Evolutionary conservation across 2,113 vertebrate species (phyloP).

Genomic region (Stictonetta naevosa): DNA sequence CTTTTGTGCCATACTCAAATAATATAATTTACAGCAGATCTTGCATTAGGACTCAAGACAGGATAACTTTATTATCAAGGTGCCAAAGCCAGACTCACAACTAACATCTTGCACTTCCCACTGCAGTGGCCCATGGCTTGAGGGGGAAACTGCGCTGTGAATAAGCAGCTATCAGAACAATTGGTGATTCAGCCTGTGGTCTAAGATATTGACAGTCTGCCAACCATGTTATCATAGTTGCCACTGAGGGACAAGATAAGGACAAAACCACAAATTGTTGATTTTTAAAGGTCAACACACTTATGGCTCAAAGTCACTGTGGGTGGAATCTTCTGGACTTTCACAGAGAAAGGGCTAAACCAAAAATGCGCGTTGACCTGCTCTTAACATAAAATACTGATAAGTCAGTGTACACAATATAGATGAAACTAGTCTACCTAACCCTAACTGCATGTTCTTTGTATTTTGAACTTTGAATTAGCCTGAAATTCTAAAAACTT

Average conservation of each 20-base stretch:
- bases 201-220: not conserved
- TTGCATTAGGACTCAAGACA: not conserved
- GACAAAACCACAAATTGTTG: not conserved
- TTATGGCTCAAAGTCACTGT: not conserved
- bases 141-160: not conserved
- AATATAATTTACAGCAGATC: not conserved
- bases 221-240: not conserved
- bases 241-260: not conserved
- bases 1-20: not conserved
- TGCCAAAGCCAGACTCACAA: not conserved
- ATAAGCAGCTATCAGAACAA: not conserved
- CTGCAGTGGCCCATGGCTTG: not conserved
- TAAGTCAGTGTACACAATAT: not conserved
- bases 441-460: not conserved
- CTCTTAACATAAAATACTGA: not conserved
- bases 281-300: not conserved
- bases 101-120: not conserved
- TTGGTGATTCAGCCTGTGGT: not conserved
- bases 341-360: not conserved
- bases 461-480: not conserved
- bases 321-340: not conserved
- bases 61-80: not conserved
- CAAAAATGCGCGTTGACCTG: not conserved
- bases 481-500: not conserved
- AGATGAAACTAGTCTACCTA: not conserved